These are phyloP conservation scores for Cladopsammia gracilis DNA, from an alignment of 64 coral and sea anemone species.

Conservation along the genomic window DNA sequence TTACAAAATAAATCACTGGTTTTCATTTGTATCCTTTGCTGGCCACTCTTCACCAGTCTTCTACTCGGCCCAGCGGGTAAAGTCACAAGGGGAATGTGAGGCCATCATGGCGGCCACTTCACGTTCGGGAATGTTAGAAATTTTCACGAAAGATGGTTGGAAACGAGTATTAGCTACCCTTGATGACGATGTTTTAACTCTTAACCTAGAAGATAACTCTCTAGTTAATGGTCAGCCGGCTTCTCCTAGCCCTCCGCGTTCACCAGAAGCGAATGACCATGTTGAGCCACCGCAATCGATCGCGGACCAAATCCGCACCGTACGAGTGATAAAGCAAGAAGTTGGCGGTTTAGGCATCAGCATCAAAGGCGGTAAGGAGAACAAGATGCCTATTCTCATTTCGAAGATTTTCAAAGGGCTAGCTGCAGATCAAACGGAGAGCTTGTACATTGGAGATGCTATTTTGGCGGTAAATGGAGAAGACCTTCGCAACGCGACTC, in stretches of 20 bases:
- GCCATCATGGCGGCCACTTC: constrained; percentile 90
- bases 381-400: constrained; percentile 99
- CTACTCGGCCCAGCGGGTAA: background rate
- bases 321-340: constrained; percentile 99
- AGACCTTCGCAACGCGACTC: constrained; percentile 97
- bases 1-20: no score
- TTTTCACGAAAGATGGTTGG: constrained; percentile 97
- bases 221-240: constrained; percentile 78
- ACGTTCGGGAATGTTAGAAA: constrained; percentile 93
- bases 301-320: constrained; percentile 93
- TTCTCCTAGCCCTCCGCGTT: constrained; percentile 73
- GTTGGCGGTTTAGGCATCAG: constrained; percentile 97
- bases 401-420: constrained; percentile 99
- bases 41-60: constrained; percentile 27
- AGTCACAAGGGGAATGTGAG: constrained; percentile 68
- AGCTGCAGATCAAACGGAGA: constrained; percentile 98
- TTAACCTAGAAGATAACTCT: constrained; percentile 87
- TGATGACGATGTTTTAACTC: constrained; percentile 94
- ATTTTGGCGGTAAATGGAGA: constrained; percentile 99
- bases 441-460: constrained; percentile 96
- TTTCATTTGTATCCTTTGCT: no score
- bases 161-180: constrained; percentile 89
- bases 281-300: constrained; percentile 94
- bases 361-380: constrained; percentile 99
- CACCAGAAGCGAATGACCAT: constrained; percentile 84